Evolutionary conservation across 2,888 invertebrate species (phyloP).

Genomic region (Meiosimyza decipiens): DNA sequence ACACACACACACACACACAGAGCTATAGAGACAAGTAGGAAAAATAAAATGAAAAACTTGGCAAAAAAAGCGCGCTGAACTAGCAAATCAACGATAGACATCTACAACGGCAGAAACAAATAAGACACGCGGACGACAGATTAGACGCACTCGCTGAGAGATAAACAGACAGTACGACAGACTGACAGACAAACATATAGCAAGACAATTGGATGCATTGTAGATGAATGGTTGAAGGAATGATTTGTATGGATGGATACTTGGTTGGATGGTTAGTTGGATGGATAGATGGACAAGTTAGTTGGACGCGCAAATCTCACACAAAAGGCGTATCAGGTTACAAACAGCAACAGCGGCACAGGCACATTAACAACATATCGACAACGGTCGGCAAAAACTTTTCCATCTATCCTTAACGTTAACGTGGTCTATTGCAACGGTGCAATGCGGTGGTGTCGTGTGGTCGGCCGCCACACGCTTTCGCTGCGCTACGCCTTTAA

Average conservation of each 20-base stretch:
- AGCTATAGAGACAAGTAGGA: no score
- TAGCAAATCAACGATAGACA: background rate
- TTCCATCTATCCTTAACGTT: no score
- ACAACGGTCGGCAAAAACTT: background rate
- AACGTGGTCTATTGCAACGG: no score
- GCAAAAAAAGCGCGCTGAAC: background rate
- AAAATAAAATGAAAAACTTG: background rate
- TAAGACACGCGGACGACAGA: slow-evolving; percentile 10
- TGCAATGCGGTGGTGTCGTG: no score
- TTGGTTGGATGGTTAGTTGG: slow-evolving; percentile 7
- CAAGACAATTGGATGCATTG: background rate
- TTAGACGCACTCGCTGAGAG: slow-evolving; percentile 11
- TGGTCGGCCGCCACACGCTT: slow-evolving; percentile 24
- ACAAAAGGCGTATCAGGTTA: slow-evolving; percentile 31
- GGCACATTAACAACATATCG: slow-evolving; percentile 13
- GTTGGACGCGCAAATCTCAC: slow-evolving; percentile 21
- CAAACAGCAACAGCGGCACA: background rate
- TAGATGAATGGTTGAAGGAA: no score
- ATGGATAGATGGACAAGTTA: slow-evolving; percentile 25
- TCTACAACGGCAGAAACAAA: slow-evolving; percentile 17
- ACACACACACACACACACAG: background rate
- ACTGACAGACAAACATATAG: background rate
- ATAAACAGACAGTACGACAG: no score
- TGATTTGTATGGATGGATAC: slow-evolving; percentile 1
- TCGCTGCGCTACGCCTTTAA: slow-evolving; percentile 32